Evolutionary conservation across 2,113 vertebrate genomes (phyloP), one percentile per base, ranked within the genome.

Genomic region (Tympanuchus pallidicinctus): DNA sequence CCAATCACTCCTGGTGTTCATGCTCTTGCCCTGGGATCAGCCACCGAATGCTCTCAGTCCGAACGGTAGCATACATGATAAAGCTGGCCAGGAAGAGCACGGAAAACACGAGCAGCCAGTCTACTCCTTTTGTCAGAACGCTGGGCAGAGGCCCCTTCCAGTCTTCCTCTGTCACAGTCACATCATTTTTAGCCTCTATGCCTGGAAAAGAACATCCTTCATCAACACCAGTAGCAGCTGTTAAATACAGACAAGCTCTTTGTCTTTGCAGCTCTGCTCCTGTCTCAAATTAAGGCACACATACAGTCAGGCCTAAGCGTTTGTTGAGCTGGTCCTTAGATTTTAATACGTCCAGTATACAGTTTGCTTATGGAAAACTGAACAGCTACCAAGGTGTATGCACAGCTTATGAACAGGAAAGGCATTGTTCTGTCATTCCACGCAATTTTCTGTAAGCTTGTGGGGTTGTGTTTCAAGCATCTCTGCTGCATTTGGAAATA

Each of bases 61-160:
- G 97, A 42, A 99, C 30, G 27, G 99, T 98, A 21, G 99, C 99
- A 1, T 99, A 99, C 72, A 98, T 19, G 18, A 98, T 97, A 75
- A 99, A 99, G 77, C 97, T 96, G 3, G 98, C 96, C 95, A 99
- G 98, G 95, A 99, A 99, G 69, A 99, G 96, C 83, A 99, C 82
- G 3, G 99, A 99, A 90, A 99, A 99, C 43, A 99, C 98, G 3
- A 99, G 98, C 82, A 99, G 95, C 99, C 99, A 99, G 96, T 99
- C 99, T 18, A 99, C 97, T 92, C 98, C 98, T 91, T 96, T 98
- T 5, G 98, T 97, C 10, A 98, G 96, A 27, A 98, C 96, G 2
- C 98, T 98, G 4, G 98, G 98, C 69, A 99, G 97, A 43, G 99
- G 99, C 7, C 99, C 99, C 6, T 95, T 81, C 71, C 63, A 98